phyloP scores from a whole-genome alignment of 2,113 vertebrate species.

The zebrafish (Danio rerio) region GRCz12tu NC_133177.1:36989001-36989500 shows the following conservation, averaged over 20 bases:
- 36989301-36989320: conserved; percentile 38
- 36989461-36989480: conserved; percentile 27
- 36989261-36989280: conserved; percentile 54
- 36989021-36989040: background rate
- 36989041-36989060: background rate
- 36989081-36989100: conserved; percentile 13
- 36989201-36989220: conserved; percentile 27
- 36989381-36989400: conserved; percentile 60
- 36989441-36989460: conserved; percentile 53
- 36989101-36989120: conserved; percentile 35
- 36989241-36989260: conserved; percentile 54
- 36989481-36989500: conserved; percentile 64
- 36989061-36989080: background rate
- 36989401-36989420: conserved; percentile 56
- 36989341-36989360: conserved; percentile 48
- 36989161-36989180: conserved; percentile 23
- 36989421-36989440: conserved; percentile 58
- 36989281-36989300: conserved; percentile 39
- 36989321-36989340: conserved; percentile 27
- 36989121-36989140: conserved; percentile 35
- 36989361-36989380: conserved; percentile 60
- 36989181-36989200: conserved; percentile 9
- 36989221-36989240: conserved; percentile 34
- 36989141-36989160: conserved; percentile 29
- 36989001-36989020: background rate